Evolutionary conservation across 2,113 vertebrate genomes (phyloP), one percentile per base, ranked within the genome.

Genomic region (Cynoglossus semilaevis): DNA sequence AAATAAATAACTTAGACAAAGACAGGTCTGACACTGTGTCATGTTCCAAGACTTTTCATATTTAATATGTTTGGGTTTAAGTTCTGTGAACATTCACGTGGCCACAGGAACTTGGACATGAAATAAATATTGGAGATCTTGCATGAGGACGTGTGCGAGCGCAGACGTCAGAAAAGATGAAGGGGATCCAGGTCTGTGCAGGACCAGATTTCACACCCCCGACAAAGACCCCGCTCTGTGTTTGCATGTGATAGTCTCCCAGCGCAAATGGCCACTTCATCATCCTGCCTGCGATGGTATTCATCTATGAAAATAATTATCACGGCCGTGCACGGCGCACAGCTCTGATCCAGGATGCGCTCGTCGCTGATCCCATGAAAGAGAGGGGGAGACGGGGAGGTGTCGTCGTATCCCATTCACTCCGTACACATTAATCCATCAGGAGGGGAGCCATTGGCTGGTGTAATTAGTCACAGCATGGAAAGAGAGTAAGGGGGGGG

Each of bases 241-340:
- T 86, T 87, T 83, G 87, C 83, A 80, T 92, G 91, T 86, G 95
- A 96, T 95, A 95, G 94, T 88, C 88, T 40, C 64, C 57, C 70
- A 86, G 86, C 87, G 67, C 79, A 89, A 91, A 93, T 87, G 89
- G 92, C 88, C 89, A 94, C 93, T 98, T 93, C 91, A 98, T 98
- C 96, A 98, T 96, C 87, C 92, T 92, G 92, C 91, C 93, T 91
- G 88, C 90, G 86, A 90, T 85, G 90, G 93, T 90, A 92, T 94
- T 95, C 94, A 97, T 96, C 94, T 79, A 93, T 90, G 89, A 93
- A 96, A 98, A 98, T 96, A 94, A 96, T 95, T 94, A 96, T 95
- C 91, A 92, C 94, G 94, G 93, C 91, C 91, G 93, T 91, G 91
- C 74, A 87, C 16, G 90, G 84, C 81, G 87, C 91, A 87, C 89